Evolutionary conservation across 2,797 vertebrate species (phyloP), one percentile per base, ranked within the genome.

Genomic region (Helarctos malayanus): DNA sequence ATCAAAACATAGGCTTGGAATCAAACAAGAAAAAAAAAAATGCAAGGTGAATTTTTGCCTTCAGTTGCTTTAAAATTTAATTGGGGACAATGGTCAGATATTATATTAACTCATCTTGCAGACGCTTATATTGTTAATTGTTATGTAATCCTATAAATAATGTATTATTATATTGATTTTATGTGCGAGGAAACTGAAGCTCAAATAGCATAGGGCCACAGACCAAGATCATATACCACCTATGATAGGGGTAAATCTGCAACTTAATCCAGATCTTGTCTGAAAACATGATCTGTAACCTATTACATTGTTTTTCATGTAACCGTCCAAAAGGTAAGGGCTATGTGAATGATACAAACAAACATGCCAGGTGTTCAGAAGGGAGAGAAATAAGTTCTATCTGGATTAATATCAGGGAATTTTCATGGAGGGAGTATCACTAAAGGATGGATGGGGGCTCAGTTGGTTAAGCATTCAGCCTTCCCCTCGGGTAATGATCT

Each of bases 1-100:
- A 82, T 90, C 38, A 84, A 93, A 97, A 38, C 38, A 80, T 9
- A 94, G 6, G 13, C n/a, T 92, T 73, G 10, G 21, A 80, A 83
- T 27, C 27, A 57, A 80, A 68, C 38, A 27, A 57, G 32, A 15
- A 54, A 54, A 90, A 45, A 45, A 79, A 45, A 79, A 75, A 80
- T 32, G 8, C 23, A 87, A 90, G 41, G 35, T 6, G 45, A 47
- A 18, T 59, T 71, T 81, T 92, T 49, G 11, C 7, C 10, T 12
- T 93, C 76, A 69, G 91, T 49, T 68, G 3, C 10, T 94, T 84
- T 61, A 83, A 75, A 41, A 69, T 61, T 80, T 81, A 41, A 71
- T n/a, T 49, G 38, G 21, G 59, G n/a, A 47, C 25, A 69, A 29
- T 80, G 57, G 41, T 86, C 86, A 91, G 29, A 75, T 35, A 68